Percentiles rank a stretch among this genome's conserved stretches.
Conservation (phyloP, 2,888 invertebrate species). For the Sinohyriopsis cumingii region DNA sequence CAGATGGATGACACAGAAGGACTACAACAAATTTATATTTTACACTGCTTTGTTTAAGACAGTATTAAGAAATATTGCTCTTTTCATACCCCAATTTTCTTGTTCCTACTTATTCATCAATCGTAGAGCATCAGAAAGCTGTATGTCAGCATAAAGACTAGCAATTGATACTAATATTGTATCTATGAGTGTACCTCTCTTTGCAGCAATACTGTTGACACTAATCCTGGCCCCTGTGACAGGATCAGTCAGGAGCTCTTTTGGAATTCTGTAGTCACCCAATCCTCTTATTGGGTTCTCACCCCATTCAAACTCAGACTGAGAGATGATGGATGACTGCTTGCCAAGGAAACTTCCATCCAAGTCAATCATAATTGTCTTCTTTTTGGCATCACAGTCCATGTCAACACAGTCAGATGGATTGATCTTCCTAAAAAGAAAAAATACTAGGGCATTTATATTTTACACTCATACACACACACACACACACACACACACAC, state of each 20-base stretch:
- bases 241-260: constrained; percentile 46
- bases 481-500: too few relatives aligned
- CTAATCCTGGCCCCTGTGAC: constrained; percentile 33
- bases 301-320: constrained; percentile 63
- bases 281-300: constrained; percentile 54
- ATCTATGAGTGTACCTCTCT: constrained; percentile 23
- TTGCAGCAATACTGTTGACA: constrained; percentile 16
- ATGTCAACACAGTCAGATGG: constrained; percentile 68
- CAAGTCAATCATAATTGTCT: constrained; percentile 53
- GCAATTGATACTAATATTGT: too few relatives aligned
- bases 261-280: constrained; percentile 68
- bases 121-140: too few relatives aligned
- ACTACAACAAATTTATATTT: too few relatives aligned
- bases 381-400: constrained; percentile 68
- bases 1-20: too few relatives aligned
- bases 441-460: neutral
- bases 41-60: too few relatives aligned
- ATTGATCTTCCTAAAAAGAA: constrained; percentile 52
- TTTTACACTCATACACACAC: too few relatives aligned
- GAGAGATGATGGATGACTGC: constrained; percentile 44
- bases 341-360: constrained; percentile 58
- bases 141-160: too few relatives aligned
- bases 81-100: too few relatives aligned
- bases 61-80: too few relatives aligned
- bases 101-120: too few relatives aligned